These are phyloP conservation scores for Eucriotettix oculatus DNA, from an alignment of 2,888 invertebrate species.

Conservation along the genomic window DNA sequence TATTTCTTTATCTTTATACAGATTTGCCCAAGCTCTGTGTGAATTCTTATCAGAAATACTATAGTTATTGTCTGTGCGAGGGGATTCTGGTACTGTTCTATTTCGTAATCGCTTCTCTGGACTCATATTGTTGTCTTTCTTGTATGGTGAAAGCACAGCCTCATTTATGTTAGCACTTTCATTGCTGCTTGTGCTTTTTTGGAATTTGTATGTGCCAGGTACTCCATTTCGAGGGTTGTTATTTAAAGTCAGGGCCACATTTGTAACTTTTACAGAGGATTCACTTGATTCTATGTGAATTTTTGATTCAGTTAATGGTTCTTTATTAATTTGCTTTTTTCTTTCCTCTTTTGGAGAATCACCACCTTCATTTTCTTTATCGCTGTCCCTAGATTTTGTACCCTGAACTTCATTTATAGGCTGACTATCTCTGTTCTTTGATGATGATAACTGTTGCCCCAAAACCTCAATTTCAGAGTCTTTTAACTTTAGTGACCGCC, in stretches of 20 bases:
- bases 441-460: constrained; percentile 34
- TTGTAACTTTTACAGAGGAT: background rate
- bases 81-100: constrained; percentile 11
- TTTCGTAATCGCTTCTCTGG: constrained; percentile 14
- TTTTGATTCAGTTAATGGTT: constrained; percentile 10
- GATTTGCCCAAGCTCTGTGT: constrained; percentile 12
- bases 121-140: constrained; percentile 11
- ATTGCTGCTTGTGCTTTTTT: background rate
- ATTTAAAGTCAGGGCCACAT: background rate
- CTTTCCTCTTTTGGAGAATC: constrained; percentile 35
- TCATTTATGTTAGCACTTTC: constrained; percentile 3
- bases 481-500: constrained; percentile 64
- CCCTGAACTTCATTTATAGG: constrained; percentile 33
- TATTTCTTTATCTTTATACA: constrained; percentile 8
- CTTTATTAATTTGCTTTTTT: constrained; percentile 8
- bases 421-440: constrained; percentile 22
- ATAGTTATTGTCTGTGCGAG: constrained; percentile 1
- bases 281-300: constrained; percentile 3
- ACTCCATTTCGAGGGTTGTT: constrained; percentile 1
- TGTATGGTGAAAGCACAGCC: background rate
- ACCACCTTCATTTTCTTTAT: constrained; percentile 47
- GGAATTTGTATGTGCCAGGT: constrained; percentile 1
- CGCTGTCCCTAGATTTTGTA: constrained; percentile 46
- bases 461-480: constrained; percentile 45
- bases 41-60: constrained; percentile 8